Conservation (phyloP, 2,888 invertebrate genomes). For the Conops quadrifasciatus region DNA sequence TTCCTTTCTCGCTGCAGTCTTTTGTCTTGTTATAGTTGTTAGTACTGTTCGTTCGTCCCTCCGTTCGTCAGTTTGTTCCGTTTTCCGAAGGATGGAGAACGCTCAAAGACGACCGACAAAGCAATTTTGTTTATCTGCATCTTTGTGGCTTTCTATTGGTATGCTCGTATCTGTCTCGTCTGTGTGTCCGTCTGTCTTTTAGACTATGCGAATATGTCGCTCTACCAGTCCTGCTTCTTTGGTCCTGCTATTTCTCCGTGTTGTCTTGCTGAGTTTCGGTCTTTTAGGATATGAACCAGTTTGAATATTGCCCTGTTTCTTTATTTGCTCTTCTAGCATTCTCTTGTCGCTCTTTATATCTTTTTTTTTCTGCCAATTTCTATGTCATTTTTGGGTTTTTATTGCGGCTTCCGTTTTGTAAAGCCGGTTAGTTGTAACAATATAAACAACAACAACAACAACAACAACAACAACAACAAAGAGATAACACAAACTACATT, state of each 20-base stretch:
- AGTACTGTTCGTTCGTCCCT: not conserved
- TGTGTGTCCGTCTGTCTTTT: too few relatives aligned
- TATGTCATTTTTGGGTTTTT: slow-evolving; percentile 6
- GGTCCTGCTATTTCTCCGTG: too few relatives aligned
- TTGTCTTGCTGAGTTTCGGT: too few relatives aligned
- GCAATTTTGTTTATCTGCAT: not conserved
- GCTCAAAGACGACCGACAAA: too few relatives aligned
- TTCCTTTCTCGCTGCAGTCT: not conserved
- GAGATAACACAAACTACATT: not conserved
- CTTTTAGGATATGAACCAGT: too few relatives aligned
- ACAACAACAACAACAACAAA: slow-evolving; percentile 3
- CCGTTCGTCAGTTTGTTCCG: not conserved
- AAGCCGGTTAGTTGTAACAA: slow-evolving; percentile 14
- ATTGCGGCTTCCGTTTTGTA: slow-evolving; percentile 27
- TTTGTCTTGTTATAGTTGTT: not conserved
- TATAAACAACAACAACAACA: slow-evolving; percentile 1
- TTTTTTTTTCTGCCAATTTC: too few relatives aligned
- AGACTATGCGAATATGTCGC: too few relatives aligned
- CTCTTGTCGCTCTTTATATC: too few relatives aligned
- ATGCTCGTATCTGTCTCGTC: not conserved
- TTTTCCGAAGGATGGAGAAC: too few relatives aligned
- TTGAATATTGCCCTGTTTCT: too few relatives aligned
- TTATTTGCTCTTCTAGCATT: too few relatives aligned
- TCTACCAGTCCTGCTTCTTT: too few relatives aligned
- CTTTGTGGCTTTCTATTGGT: not conserved